Base-by-base conservation (phyloP, 2,888 invertebrate species). In the Biston stratarius region DNA sequence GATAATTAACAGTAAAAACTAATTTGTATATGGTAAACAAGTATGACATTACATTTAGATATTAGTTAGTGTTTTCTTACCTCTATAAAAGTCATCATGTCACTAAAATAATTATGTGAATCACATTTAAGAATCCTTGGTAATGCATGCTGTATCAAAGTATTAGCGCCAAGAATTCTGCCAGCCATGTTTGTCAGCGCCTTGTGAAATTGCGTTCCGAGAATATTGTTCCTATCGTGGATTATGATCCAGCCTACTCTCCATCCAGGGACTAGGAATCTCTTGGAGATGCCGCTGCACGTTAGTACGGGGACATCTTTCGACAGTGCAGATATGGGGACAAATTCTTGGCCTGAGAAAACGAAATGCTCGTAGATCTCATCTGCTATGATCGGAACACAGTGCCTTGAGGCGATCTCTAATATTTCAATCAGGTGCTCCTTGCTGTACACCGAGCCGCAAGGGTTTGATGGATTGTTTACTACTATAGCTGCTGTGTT, bases 391-490 rank as follows among this genome's bases (percentile, higher is more conserved):
- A 99, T 97, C 11, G 99, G 98, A 47, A 99, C 91, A 83, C 94
- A 95, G 84, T 97, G 94, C 76, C 95, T 95, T 56, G 96, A 95
- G 9, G 98, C 98, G 47, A 99, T 92, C 33, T 95, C 95, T 59
- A 99, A 92, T 70, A 99, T 96, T 72, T 96, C 96, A 73, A 93
- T 86, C 59, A 99, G 94, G 86, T 99, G 99, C 63, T 96, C 88
- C 69, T 95, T 95, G 67, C 95, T 95, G 87, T 96, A 99, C 3
- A 99, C 99, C 0, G 99, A 98, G 36, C 99, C 99, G 83, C 99
- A 99, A 0, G 99, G 99, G 90, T 99, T 99, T 60, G 98, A 99
- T 0, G 99, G 99, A 92, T 99, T 99, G 88, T 98, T 99, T 61
- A 99, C 95, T 52, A 99, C 93, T 74, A 99, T 96, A 1, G 98